phyloP scores from a whole-genome alignment of 2,888 invertebrate species.

The Synergus umbraculus region DNA sequence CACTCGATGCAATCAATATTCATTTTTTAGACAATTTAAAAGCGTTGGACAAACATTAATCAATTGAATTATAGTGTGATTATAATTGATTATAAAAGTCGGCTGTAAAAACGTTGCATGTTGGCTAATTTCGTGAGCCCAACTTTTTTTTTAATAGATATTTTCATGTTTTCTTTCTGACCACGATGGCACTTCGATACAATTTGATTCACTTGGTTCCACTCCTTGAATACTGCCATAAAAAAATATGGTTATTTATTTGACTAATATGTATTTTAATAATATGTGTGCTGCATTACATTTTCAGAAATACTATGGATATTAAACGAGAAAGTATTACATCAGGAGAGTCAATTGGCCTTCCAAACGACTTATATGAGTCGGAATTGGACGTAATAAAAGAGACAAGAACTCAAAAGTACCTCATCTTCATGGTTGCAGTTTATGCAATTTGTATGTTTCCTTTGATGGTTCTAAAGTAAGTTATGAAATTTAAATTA shows the following conservation, averaged over 20 bases:
- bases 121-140: too few species aligned
- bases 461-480: constrained; percentile 82
- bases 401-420: constrained; percentile 84
- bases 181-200: too few species aligned
- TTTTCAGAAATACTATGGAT: constrained; percentile 55
- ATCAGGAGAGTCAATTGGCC: constrained; percentile 52
- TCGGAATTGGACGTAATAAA: constrained; percentile 80
- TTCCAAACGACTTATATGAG: constrained; percentile 77
- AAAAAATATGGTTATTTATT: too few species aligned
- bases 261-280: not conserved
- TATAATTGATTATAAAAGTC: too few species aligned
- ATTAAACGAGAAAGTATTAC: constrained; percentile 55
- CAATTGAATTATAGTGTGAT: too few species aligned
- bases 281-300: not conserved
- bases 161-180: too few species aligned
- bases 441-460: constrained; percentile 83
- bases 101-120: too few species aligned
- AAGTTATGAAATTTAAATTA: constrained; percentile 42
- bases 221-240: too few species aligned
- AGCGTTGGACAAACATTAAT: not conserved
- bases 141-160: too few species aligned
- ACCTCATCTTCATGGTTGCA: constrained; percentile 83
- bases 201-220: too few species aligned
- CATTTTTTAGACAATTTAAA: not conserved
- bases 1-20: too few species aligned